Evolutionary conservation across 2,888 invertebrate species (phyloP), one percentile per base, ranked within the genome.

Genomic region (Apotomis betuletana): DNA sequence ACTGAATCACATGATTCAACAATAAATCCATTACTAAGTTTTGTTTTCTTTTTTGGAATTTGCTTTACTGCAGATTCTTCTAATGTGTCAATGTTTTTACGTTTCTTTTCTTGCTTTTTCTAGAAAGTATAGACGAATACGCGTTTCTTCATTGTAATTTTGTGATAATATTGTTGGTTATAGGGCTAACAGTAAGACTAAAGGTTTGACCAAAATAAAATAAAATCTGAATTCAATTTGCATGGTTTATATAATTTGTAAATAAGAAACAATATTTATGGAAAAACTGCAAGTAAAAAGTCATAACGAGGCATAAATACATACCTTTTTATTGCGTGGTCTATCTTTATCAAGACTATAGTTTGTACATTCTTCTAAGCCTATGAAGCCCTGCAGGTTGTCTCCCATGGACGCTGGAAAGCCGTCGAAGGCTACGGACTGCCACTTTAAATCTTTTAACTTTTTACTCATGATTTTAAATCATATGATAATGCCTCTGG

Each of bases 341-440:
- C 63, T 81, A 55, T 87, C 87, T 79, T 84, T 90, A 77, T 92
- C 93, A 59, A 96, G 84, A 74, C 94, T 94, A 82, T 97, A 97
- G 76, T 95, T 94, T 4, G 94, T 94, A 74, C 97, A 94, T 81
- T 97, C 97, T 88, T 97, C 97, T 58, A 97, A 94, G 0, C 96
- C 97, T 51, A 96, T 94, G 74, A 97, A 94, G 10, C 96, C 96
- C 75, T 96, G 95, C 67, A 96, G 92, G 73, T 89, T 89, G 27
- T 89, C 88, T 0, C 87, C 79, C 77, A 87, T 80, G 4, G 89
- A 82, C 1, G 82, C 80, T 2, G 92, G 88, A 69, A 91, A 92
- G 27, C 95, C 95, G 75, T 95, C 95, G 46, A 96, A 87, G 74
- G 95, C 92, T 0, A 96, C 94, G 5, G 95, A 94, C 79, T 95